These are phyloP conservation scores for Alloplasta piceator DNA, from an alignment of 2,888 invertebrate species.

Conservation along the genomic window DNA sequence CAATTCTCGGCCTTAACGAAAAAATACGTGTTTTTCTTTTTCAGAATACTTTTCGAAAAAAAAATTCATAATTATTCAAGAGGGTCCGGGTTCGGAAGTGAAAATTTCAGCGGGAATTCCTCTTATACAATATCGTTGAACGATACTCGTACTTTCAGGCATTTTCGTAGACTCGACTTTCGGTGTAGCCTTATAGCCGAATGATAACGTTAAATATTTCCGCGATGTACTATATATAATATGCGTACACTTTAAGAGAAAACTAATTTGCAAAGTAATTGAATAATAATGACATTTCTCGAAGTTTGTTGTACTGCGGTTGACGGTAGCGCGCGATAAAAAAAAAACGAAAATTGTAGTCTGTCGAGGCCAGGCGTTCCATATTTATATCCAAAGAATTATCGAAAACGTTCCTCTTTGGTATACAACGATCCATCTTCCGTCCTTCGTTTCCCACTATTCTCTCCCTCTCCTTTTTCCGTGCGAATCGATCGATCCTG, in stretches of 20 bases:
- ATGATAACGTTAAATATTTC: conserved; percentile 16
- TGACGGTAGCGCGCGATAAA: conserved; percentile 39
- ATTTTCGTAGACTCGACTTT: conserved; percentile 12
- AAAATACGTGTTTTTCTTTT: no score
- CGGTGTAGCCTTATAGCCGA: conserved; percentile 20
- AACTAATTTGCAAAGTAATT: conserved; percentile 28
- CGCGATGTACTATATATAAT: conserved; percentile 15
- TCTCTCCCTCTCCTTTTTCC: conserved; percentile 26
- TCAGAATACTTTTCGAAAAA: no score
- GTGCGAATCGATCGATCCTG: conserved; percentile 48
- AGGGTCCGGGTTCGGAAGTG: no score
- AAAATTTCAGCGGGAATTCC: no score
- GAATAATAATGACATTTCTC: conserved; percentile 40
- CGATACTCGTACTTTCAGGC: conserved; percentile 25
- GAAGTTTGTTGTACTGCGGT: conserved; percentile 57
- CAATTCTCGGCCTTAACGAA: no score
- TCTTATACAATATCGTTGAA: conserved; percentile 22
- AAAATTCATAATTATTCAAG: no score
- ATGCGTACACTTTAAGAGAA: conserved; percentile 24
- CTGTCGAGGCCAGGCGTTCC: conserved; percentile 28
- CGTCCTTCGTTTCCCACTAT: conserved; percentile 55
- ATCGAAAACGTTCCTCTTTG: conserved; percentile 67
- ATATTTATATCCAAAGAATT: conserved; percentile 38
- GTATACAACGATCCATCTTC: conserved; percentile 69
- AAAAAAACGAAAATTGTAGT: conserved; percentile 47